phyloP scores from a whole-genome alignment of 2,888 invertebrate genomes.

The Capitulum mitella region DNA sequence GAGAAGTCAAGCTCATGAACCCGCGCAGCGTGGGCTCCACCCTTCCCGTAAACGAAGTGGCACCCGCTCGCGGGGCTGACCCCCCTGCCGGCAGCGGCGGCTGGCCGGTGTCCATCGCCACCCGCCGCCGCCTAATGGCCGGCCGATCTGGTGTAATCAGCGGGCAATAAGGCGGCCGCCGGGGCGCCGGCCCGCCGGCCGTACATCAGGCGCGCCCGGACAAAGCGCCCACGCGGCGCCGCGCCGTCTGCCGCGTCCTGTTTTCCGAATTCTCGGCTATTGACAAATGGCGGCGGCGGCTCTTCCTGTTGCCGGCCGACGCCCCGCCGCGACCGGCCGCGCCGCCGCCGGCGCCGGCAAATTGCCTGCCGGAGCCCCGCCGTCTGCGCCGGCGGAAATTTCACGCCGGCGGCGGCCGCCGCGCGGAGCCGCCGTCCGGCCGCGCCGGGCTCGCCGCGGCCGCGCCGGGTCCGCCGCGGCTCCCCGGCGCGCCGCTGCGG shows the following conservation, averaged over 20 bases:
- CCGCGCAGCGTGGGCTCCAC: too few relatives aligned
- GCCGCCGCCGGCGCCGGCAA: neutral
- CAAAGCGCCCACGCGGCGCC: slow-evolving; percentile 17
- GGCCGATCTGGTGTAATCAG: neutral
- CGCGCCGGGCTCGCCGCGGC: too few relatives aligned
- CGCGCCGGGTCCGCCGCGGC: neutral
- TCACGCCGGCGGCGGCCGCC: neutral
- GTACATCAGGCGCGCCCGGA: neutral
- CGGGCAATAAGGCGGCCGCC: neutral
- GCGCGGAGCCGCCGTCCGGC: neutral
- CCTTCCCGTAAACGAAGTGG: too few relatives aligned
- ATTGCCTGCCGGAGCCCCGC: slow-evolving; percentile 6
- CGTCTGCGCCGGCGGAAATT: neutral
- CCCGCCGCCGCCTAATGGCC: too few relatives aligned
- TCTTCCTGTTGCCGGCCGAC: neutral
- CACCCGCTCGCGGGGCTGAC: too few relatives aligned
- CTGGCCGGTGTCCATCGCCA: neutral
- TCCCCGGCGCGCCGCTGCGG: neutral
- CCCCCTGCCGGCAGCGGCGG: neutral
- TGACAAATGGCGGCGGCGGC: neutral
- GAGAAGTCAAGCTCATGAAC: too few relatives aligned
- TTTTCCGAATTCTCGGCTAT: neutral
- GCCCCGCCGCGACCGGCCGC: neutral
- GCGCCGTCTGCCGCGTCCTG: slow-evolving; percentile 9
- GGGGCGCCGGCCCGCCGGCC: slow-evolving; percentile 13